These are phyloP conservation scores for Strix uralensis DNA, from an alignment of 2,113 vertebrate species.

Conservation along the genomic window DNA sequence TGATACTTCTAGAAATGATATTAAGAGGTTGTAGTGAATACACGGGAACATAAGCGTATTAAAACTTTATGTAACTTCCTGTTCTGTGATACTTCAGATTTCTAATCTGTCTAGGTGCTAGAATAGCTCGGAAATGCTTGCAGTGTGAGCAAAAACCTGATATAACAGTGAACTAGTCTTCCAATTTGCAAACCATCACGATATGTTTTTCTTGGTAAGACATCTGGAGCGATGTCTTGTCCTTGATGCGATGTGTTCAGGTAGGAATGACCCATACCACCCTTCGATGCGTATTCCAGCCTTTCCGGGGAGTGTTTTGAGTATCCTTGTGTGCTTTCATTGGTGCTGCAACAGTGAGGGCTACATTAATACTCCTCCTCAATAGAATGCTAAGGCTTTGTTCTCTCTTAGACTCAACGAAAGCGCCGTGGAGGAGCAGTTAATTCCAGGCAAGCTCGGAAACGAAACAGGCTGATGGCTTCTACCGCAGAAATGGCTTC, in stretches of 20 bases:
- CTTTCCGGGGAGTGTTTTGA: background rate
- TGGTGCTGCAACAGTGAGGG: background rate
- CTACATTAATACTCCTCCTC: rapidly evolving
- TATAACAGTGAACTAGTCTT: background rate
- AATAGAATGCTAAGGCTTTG: background rate
- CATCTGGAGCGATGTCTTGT: background rate
- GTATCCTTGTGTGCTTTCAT: background rate
- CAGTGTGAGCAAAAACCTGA: background rate
- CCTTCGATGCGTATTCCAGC: background rate
- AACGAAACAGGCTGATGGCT: slow-evolving; percentile 56
- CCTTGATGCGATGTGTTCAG: rapidly evolving
- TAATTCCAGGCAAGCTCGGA: slow-evolving; percentile 70
- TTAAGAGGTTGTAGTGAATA: background rate
- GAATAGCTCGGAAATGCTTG: background rate
- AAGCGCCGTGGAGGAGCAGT: slow-evolving; percentile 73
- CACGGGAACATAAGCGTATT: background rate
- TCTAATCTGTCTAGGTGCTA: background rate
- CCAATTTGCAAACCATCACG: background rate
- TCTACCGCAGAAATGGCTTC: slow-evolving; percentile 63
- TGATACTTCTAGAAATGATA: background rate
- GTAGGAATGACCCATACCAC: background rate
- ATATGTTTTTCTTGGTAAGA: background rate
- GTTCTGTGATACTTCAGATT: background rate
- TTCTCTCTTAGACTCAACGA: slow-evolving; percentile 33
- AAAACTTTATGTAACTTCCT: background rate